These are phyloP conservation scores for Beroe forskalii DNA, from an alignment of 37 sponge, comb jelly and placozoan species.

Conservation along the genomic window DNA sequence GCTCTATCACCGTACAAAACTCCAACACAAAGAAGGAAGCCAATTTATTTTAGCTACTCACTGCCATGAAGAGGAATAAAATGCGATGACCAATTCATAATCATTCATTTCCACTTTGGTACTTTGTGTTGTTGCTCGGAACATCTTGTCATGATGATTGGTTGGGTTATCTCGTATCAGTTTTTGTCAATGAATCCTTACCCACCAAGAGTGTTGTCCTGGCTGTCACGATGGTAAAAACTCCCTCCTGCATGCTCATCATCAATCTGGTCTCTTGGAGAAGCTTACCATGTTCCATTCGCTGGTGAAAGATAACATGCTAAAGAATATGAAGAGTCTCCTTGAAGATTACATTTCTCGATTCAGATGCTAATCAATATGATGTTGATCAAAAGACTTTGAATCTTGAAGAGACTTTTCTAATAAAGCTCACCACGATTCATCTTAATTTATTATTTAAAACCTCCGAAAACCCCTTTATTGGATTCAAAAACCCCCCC, in stretches of 20 bases:
- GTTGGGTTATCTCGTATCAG: slow-evolving; percentile 36
- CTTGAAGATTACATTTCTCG: not conserved
- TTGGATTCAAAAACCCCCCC: too few species aligned
- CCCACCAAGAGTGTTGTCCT: slow-evolving; percentile 26
- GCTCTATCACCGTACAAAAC: not conserved
- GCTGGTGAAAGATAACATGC: not conserved
- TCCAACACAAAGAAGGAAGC: not conserved
- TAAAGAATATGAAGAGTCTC: not conserved
- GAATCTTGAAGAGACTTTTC: too few species aligned
- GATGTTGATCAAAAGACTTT: too few species aligned
- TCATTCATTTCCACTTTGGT: not conserved
- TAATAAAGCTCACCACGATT: too few species aligned
- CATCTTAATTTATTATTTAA: too few species aligned
- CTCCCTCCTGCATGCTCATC: slow-evolving; percentile 23
- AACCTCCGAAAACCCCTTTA: too few species aligned
- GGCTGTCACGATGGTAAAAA: slow-evolving; percentile 14
- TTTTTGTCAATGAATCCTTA: slow-evolving; percentile 16
- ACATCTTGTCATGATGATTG: slow-evolving; percentile 50
- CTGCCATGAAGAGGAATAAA: too few species aligned
- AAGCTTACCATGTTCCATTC: slow-evolving; percentile 1
- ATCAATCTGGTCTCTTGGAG: slow-evolving; percentile 22
- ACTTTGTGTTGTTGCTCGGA: too few species aligned
- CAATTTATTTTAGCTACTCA: not conserved
- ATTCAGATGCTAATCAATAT: too few species aligned
- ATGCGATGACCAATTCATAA: too few species aligned